Evolutionary conservation across 2,797 vertebrate genomes (phyloP).

Genomic region (Caiman crocodilus): DNA sequence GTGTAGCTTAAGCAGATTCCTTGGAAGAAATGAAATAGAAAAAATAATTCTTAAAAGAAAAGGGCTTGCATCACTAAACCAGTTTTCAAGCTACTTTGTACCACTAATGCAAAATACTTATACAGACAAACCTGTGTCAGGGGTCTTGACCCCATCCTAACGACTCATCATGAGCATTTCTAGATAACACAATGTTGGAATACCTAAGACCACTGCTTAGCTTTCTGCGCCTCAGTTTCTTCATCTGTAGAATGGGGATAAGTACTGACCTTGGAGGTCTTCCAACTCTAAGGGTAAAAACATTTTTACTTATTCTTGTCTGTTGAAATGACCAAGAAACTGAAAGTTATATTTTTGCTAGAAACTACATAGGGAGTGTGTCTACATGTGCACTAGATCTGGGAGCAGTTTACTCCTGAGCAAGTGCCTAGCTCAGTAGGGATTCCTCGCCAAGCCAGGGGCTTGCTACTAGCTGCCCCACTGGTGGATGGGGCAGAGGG

Average conservation of each 20-base stretch:
- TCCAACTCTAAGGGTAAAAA: too few species aligned
- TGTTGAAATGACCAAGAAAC: neutral
- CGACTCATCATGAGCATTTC: neutral
- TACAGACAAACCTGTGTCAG: neutral
- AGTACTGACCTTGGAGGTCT: neutral
- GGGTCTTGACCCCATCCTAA: neutral
- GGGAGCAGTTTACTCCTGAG: too few species aligned
- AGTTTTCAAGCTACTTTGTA: neutral
- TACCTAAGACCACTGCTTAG: neutral
- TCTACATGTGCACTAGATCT: too few species aligned
- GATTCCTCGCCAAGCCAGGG: too few species aligned
- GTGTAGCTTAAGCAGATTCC: neutral
- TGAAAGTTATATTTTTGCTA: neutral
- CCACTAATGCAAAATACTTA: neutral
- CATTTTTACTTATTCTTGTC: neutral
- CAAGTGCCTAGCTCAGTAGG: too few species aligned
- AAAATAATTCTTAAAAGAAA: neutral
- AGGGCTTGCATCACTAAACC: neutral
- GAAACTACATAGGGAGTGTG: neutral
- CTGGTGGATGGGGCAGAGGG: too few species aligned
- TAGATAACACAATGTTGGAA: neutral
- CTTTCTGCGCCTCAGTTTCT: neutral
- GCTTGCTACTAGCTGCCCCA: too few species aligned
- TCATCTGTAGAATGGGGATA: neutral
- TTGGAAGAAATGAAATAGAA: neutral